Percentiles rank a stretch among this genome's conserved stretches.
Conservation (phyloP, 2,113 vertebrate genomes). For the Porphyrio hochstetteri region DNA sequence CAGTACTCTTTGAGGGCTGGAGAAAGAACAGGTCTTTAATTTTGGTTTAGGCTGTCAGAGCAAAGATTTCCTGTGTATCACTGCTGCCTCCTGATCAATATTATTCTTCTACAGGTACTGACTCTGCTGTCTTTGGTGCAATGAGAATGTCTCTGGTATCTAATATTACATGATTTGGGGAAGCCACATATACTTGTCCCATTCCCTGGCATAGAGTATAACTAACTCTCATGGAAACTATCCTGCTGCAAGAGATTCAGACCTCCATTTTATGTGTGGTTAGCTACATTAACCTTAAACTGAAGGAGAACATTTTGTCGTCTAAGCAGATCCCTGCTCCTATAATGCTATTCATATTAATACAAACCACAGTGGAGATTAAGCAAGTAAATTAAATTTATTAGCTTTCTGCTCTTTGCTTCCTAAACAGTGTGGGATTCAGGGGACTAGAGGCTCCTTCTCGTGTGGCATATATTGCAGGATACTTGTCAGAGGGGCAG, state of each 20-base stretch:
- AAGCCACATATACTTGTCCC: not conserved
- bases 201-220: not conserved
- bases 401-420: conserved; percentile 22
- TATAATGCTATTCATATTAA: conserved; percentile 22
- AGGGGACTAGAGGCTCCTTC: not conserved
- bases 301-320: conserved; percentile 43
- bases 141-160: not conserved
- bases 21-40: not conserved
- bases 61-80: not conserved
- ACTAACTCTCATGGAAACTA: not conserved
- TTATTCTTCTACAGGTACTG: not conserved
- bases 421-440: not conserved
- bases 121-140: not conserved
- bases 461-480: not conserved
- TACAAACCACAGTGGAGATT: conserved; percentile 28
- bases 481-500: not conserved
- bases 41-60: not conserved
- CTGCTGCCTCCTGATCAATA: not conserved
- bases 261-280: not conserved
- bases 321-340: conserved; percentile 16
- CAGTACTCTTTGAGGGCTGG: not conserved
- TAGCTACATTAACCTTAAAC: conserved; percentile 32
- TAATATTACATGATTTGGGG: not conserved
- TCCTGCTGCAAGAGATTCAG: not conserved
- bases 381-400: conserved; percentile 44